phyloP scores from a whole-genome alignment of 2,797 vertebrate genomes.

The Poeciliopsis presidionis region DNA sequence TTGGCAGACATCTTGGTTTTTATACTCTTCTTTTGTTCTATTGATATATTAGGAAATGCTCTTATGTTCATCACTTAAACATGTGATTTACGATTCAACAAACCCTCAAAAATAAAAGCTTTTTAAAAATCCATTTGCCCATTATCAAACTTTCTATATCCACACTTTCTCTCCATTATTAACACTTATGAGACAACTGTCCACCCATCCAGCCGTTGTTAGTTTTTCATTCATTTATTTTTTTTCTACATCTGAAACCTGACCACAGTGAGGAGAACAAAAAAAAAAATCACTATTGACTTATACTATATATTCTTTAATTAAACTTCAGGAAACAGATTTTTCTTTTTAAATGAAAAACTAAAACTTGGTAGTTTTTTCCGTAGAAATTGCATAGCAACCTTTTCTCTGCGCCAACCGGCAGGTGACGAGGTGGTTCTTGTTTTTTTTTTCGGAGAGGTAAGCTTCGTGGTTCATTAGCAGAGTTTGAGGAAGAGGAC shows the following conservation, averaged over 20 bases:
- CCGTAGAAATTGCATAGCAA: background rate
- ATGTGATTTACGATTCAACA: background rate
- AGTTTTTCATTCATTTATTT: background rate
- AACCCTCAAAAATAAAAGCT: background rate
- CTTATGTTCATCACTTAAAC: background rate
- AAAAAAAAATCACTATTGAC: background rate
- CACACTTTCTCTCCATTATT: background rate
- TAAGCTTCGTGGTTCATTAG: conserved; percentile 67
- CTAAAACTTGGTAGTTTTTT: background rate
- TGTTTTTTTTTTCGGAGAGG: conserved; percentile 42
- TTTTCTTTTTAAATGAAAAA: background rate
- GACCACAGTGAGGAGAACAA: background rate
- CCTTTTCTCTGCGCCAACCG: conserved; percentile 36
- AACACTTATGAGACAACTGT: background rate
- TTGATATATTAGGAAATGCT: background rate
- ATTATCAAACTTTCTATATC: background rate
- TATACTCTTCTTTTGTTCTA: background rate
- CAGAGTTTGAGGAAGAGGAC: conserved; percentile 54
- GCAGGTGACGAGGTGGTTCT: conserved; percentile 50
- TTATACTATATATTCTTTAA: background rate
- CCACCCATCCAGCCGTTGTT: background rate
- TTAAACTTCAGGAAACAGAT: background rate
- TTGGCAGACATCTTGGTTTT: background rate
- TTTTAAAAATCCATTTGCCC: background rate
- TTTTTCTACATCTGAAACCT: background rate